Evolutionary conservation across 1,140 invertebrate species (phyloP).

Genomic region (Lucilia cuprina): DNA sequence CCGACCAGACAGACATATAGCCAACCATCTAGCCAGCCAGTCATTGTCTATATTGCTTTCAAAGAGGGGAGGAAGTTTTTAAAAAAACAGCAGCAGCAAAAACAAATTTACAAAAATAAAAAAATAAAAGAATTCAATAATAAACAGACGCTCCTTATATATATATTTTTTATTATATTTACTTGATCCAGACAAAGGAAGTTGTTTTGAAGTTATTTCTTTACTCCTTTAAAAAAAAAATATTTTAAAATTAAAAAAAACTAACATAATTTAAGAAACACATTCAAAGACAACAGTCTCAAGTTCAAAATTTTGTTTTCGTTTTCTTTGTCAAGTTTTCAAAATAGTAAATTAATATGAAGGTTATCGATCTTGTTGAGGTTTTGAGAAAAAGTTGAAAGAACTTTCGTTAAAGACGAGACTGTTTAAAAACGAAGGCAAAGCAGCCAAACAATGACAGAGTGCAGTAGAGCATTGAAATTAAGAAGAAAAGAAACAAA

Average conservation of each 20-base stretch:
- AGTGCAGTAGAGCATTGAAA: too few species aligned
- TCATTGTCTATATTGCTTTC: background rate
- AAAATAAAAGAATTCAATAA: background rate
- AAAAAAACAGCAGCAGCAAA: background rate
- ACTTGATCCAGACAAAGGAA: constrained; percentile 10
- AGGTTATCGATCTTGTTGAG: too few species aligned
- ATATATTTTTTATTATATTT: background rate
- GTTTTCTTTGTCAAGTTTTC: background rate
- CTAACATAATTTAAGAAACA: background rate
- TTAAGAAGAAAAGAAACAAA: too few species aligned
- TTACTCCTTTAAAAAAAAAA: background rate
- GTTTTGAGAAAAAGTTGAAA: too few species aligned
- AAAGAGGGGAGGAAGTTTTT: background rate
- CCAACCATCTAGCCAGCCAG: background rate
- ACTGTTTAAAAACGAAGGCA: too few species aligned
- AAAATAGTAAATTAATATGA: background rate
- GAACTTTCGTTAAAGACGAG: too few species aligned
- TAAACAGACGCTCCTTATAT: background rate
- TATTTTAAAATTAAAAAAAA: background rate
- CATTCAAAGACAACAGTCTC: background rate
- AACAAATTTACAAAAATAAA: background rate
- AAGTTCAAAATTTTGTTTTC: too few species aligned
- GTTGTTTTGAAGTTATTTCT: background rate
- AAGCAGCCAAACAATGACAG: too few species aligned
- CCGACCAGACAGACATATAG: background rate